Base-by-base conservation (phyloP, 2,113 vertebrate species). In the Romanogobio albipinnatus region DNA sequence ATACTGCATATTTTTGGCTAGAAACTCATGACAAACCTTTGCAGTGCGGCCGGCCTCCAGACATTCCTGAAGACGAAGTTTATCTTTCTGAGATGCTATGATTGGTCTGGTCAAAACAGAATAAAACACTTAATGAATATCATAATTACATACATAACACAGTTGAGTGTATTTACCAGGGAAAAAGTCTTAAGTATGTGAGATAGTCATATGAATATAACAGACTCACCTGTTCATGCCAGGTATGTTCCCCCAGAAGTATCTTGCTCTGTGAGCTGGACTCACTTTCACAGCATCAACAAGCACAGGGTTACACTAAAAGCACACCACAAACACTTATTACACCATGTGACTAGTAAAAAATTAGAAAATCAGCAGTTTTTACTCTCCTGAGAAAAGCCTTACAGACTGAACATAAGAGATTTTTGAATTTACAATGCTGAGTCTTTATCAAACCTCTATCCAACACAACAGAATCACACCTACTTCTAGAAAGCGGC, bases 231-330 rank as follows among this genome's bases (percentile, higher is more conserved):
- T 96, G 95, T 96, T 96, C 97, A 99, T 99, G 24, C 97, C 97
- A 0, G 98, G 98, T 17, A 99, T 95, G 92, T 99, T 99, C 47
- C 98, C 98, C 98, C 98, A 99, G 90, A 98, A 99, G 80, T 96
- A 97, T 3, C 96, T 95, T 0, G 97, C 96, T 91, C 96, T 92
- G 91, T 97, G 96, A 11, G 97, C 95, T 4, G 98, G 96, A 0
- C 96, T 97, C 0, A 99, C 96, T 84, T 95, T 96, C 87, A 98
- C 94, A 0, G 97, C 97, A 0, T 99, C 94, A 0, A 99, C 94
- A 95, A 98, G 95, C 84, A 99, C 96, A 0, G 98, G 98, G 88
- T 99, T 98, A 76, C 97, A 98, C 98, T 99, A 94, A 4, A 3
- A 24, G 81, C 19, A 7, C 64, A 56, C 6, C 19, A 53, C n/a